Percentiles rank a stretch among this genome's conserved stretches.
phyloP scores from a whole-genome alignment of 2,797 vertebrate genomes.

The Telmatherina bonti region DNA sequence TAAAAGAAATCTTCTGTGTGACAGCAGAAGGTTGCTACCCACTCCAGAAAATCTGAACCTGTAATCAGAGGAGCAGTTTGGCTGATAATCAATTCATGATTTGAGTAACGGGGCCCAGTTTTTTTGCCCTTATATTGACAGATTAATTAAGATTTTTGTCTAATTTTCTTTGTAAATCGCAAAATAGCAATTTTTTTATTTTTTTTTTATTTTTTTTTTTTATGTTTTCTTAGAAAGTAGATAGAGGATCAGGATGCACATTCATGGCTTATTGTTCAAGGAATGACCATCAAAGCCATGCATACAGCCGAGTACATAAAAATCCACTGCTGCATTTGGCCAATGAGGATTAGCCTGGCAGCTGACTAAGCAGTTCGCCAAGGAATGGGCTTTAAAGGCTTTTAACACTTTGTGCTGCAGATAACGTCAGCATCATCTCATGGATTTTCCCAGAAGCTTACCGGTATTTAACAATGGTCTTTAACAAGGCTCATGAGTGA shows the following conservation, averaged over 20 bases:
- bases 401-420: slow-evolving; percentile 76
- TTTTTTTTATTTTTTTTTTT: slow-evolving; percentile 21
- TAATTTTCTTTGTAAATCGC: not conserved
- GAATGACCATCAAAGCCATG: slow-evolving; percentile 41
- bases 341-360: slow-evolving; percentile 69
- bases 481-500: slow-evolving; percentile 71
- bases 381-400: slow-evolving; percentile 71
- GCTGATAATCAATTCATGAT: slow-evolving; percentile 4
- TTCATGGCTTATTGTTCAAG: slow-evolving; percentile 9
- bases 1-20: slow-evolving; percentile 13
- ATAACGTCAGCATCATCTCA: slow-evolving; percentile 75
- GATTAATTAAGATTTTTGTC: not conserved
- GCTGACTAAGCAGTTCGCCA: slow-evolving; percentile 70
- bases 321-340: slow-evolving; percentile 23
- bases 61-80: slow-evolving; percentile 8
- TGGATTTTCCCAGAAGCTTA: slow-evolving; percentile 77
- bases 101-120: not conserved
- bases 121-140: not conserved
- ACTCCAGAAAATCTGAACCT: slow-evolving; percentile 11
- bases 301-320: slow-evolving; percentile 46
- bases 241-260: not conserved
- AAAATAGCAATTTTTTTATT: slow-evolving; percentile 23
- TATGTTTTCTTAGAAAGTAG: not conserved
- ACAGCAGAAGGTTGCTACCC: slow-evolving; percentile 16
- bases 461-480: slow-evolving; percentile 78